Base-by-base conservation (phyloP, 1,140 invertebrate species). In the Arctopsyche grandis region DNA sequence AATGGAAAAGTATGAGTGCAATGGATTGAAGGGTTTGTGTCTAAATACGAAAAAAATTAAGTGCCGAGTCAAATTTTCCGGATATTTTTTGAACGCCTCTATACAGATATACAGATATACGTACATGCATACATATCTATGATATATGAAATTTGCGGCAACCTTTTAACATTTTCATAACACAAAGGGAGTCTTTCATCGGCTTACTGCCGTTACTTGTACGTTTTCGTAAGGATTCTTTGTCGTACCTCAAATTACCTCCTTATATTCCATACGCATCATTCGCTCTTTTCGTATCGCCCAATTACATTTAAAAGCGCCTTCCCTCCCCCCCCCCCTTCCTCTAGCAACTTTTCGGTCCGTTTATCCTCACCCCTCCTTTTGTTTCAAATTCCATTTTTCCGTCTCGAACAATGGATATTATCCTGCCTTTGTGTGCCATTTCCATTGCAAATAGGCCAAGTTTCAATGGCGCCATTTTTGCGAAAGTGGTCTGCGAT, bases 341-440 rank as follows among this genome's bases (percentile, higher is more conserved):
- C 29, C 29, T 52, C 63, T 7, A 12, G 63, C 63, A 66, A 66
- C 63, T 66, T 66, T 66, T 26, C 63, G 63, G 63, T 66, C 63
- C 63, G 63, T 66, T 66, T 66, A 29, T 24, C 24, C 63, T 22
- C 19, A 26, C 24, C 24, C 24, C 21, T 29, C 9, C 24, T 66
- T 66, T 66, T 66, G 63, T 66, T 66, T 66, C 63, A 66, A 66
- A 66, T 66, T 66, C 63, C 63, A 66, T 66, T 66, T 66, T 66
- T 66, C 21, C 63, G 22, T 24, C 63, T 21, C 22, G 63, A 66
- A 66, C 63, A 66, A 66, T 66, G 63, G 24, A 66, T 66, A 66
- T 66, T 66, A 66, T 66, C 24, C 63, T 12, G 22, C 21, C 10
- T 24, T 24, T 26, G 12, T 66, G 63, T 66, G 21, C 63, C 63